These are phyloP conservation scores for Orthosia gracilis DNA, from an alignment of 2,888 invertebrate genomes.

Conservation along the genomic window DNA sequence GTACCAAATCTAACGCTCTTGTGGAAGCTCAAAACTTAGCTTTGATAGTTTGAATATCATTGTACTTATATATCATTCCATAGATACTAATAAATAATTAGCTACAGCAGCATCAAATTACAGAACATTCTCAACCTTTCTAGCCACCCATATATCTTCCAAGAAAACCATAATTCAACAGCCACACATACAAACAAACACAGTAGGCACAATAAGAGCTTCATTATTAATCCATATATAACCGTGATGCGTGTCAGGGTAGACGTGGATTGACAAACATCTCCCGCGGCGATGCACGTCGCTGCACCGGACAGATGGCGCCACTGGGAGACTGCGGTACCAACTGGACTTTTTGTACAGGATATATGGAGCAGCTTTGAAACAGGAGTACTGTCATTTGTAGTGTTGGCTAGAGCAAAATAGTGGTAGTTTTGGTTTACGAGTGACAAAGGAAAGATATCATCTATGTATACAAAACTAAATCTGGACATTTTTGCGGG, in stretches of 20 bases:
- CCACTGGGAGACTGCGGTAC: conserved; percentile 60
- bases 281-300: conserved; percentile 68
- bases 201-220: conserved; percentile 43
- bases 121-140: background rate
- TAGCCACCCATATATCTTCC: conserved; percentile 19
- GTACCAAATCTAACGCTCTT: background rate
- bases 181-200: background rate
- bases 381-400: conserved; percentile 43
- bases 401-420: conserved; percentile 19
- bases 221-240: conserved; percentile 63
- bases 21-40: background rate
- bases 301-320: conserved; percentile 63
- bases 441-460: background rate
- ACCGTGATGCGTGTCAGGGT: conserved; percentile 52
- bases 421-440: background rate
- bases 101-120: background rate
- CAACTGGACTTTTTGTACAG: conserved; percentile 53
- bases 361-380: conserved; percentile 56
- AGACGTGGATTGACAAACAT: conserved; percentile 71
- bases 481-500: background rate
- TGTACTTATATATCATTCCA: background rate
- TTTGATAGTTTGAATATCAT: background rate
- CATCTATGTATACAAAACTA: background rate
- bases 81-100: background rate
- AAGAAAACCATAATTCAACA: conserved; percentile 17